Base-by-base conservation (phyloP, 2,113 vertebrate species). In the Alethe diademata region DNA sequence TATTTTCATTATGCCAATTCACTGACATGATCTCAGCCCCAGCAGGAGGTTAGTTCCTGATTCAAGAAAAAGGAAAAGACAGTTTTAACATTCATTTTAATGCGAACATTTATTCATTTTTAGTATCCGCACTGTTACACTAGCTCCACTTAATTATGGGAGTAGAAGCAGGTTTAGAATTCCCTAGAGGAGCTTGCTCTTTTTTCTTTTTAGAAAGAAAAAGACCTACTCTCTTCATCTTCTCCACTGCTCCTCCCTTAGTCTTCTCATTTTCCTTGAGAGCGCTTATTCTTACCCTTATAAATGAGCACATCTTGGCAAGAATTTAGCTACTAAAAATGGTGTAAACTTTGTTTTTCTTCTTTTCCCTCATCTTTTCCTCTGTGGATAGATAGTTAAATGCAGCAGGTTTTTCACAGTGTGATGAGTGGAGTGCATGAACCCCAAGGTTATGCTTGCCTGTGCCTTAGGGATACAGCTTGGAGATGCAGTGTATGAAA, bases 91-190 rank as follows among this genome's bases (percentile, higher is more conserved):
- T 90, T 85, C 24, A 62, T 95, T 87, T 94, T 92, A 95, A 66
- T 90, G 54, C 1, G 29, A 86, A 29, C 56, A 36, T 93, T 86
- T 92, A 72, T 86, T 92, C 72, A 78, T 90, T 93, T 93, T 93
- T 90, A 93, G 82, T 88, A 93, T 83, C 85, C 48, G 60, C 50
- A 15, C 72, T 92, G 86, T 92, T 93, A 67, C 14, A 84, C 82
- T 61, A 75, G 72, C 65, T 90, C 92, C 80, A 74, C 65, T 93
- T 94, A 86, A 90, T 94, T 94, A 92, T 61, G 72, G 70, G 72
- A 96, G 82, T 83, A 95, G 88, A 91, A 94, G 82, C 82, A 93
- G 75, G 87, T 93, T 96, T 88, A 93, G 64, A 93, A 95, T 96
- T 91, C 93, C 87, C 93, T 4, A 4, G 67, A 94, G 90, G 58